Percentiles rank a stretch among this genome's conserved stretches.
Conservation (phyloP, 2,797 vertebrate genomes). For the Chloroceryle inda region DNA sequence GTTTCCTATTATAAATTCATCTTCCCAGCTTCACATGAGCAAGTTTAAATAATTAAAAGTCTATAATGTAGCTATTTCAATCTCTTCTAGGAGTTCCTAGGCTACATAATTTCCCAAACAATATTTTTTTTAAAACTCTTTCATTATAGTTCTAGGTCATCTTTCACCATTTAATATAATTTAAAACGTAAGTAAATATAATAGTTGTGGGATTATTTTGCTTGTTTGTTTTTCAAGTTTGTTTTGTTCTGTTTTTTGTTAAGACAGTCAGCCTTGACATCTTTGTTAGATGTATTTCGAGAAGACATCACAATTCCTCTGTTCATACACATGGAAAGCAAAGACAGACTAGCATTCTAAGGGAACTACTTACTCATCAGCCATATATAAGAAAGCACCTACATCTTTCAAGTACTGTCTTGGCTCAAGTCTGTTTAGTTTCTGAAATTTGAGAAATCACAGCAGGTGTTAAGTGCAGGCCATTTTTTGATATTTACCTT, state of each 20-base stretch:
- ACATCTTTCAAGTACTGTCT: not conserved
- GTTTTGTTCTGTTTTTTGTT: not conserved
- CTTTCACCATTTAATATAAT: not conserved
- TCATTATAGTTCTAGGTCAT: not conserved
- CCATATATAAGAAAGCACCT: not conserved
- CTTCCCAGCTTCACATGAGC: not conserved
- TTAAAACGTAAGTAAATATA: not conserved
- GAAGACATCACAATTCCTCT: not conserved
- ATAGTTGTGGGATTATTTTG: not conserved
- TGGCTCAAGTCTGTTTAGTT: not conserved
- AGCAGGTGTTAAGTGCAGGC: slow-evolving; percentile 40
- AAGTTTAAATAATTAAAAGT: not conserved
- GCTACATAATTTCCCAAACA: not conserved
- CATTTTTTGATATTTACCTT: slow-evolving; percentile 42
- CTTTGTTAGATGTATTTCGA: not conserved
- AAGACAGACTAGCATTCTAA: not conserved
- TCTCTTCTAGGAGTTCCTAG: not conserved
- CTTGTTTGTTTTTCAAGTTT: no score
- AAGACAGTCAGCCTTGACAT: not conserved
- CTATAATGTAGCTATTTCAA: not conserved
- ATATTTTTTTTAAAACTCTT: not conserved
- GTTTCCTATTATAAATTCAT: not conserved
- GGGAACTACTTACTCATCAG: not conserved
- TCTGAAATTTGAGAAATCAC: slow-evolving; percentile 9
- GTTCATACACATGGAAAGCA: not conserved